Evolutionary conservation across 92 coral and sea anemone species (phyloP), one percentile per base, ranked within the genome.

Genomic region (Parazoanthus atlanticus): DNA sequence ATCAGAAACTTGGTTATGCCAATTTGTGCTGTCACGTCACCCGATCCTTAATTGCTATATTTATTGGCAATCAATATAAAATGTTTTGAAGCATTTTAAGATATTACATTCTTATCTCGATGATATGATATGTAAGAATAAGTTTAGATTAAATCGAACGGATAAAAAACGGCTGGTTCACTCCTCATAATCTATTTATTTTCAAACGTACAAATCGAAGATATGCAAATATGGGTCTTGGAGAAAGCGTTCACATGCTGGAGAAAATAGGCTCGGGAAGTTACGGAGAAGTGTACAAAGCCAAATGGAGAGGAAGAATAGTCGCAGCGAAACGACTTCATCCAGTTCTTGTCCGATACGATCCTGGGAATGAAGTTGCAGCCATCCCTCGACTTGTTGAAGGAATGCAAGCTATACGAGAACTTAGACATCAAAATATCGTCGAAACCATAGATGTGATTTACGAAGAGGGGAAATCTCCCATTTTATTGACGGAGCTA

Each of bases 261-360:
- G 72, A 49, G 15, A 74, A 64, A 74, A 75, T 92, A 33, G 91
- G 90, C 17, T 84, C 78, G 61, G 94, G 92, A 33, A 87, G 85
- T 26, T 87, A 82, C 70, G 93, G 93, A 30, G 93, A 90, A 34
- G 93, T 92, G 28, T 86, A 83, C 84, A 92, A 73, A 90, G 93
- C 94, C 3, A 90, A 92, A 58, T 92, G 89, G 90, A 52, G 86
- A 31, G 94, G 94, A 31, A 54, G 86, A 36, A 26, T 92, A 15
- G 94, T 92, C 16, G 94, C 93, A 32, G 94, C 94, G 2, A 90
- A 83, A 82, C 89, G 89, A 61, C 76, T 92, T 41, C 89, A 92
- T 34, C 90, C 89, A 5, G 56, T 78, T 11, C 89, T 87, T 31
- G 89, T 90, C 61, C 76, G 71, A 2, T 46, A 15, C 74, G 84